A percentile compares a stretch with the other conserved stretches of the same genome.
These are phyloP conservation scores for Ctenopoma multispine DNA, from an alignment of 2,797 vertebrate genomes.

Conservation along the genomic window DNA sequence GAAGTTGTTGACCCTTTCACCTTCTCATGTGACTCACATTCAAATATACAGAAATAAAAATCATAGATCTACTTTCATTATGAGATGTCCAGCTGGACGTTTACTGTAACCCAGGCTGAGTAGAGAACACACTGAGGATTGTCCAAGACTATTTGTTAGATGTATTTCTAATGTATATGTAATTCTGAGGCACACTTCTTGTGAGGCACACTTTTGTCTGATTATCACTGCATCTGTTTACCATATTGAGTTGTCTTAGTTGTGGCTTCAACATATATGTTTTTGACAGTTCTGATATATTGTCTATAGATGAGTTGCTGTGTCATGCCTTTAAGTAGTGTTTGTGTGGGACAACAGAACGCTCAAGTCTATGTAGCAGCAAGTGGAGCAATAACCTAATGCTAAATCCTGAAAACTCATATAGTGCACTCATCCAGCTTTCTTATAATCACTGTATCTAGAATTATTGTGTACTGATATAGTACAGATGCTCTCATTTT, in stretches of 20 bases:
- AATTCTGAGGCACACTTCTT: conserved; percentile 1
- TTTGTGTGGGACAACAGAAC: neutral
- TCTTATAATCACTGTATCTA: neutral
- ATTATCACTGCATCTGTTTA: conserved; percentile 37
- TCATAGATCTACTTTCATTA: neutral
- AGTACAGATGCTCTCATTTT: too few relatives aligned
- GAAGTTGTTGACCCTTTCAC: conserved; percentile 73
- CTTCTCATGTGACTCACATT: conserved; percentile 60
- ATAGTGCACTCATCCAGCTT: neutral
- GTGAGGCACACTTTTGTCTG: conserved; percentile 8
- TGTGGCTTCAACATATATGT: neutral
- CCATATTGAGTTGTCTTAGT: conserved; percentile 15
- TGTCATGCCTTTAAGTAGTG: neutral
- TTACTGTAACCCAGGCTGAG: neutral
- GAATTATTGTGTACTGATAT: too few relatives aligned
- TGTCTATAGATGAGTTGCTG: neutral
- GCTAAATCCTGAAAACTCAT: neutral
- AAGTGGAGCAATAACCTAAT: neutral
- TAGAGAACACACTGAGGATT: neutral
- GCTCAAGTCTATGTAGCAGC: neutral
- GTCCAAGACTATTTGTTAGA: neutral
- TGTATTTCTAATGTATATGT: neutral
- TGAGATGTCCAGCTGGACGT: conserved; percentile 17
- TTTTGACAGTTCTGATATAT: neutral
- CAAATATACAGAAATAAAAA: conserved; percentile 34